Percentiles rank a stretch among this genome's conserved stretches.
These are phyloP conservation scores for Oryzias curvinotus DNA, from an alignment of 2,113 vertebrate species.

Conservation along the genomic window DNA sequence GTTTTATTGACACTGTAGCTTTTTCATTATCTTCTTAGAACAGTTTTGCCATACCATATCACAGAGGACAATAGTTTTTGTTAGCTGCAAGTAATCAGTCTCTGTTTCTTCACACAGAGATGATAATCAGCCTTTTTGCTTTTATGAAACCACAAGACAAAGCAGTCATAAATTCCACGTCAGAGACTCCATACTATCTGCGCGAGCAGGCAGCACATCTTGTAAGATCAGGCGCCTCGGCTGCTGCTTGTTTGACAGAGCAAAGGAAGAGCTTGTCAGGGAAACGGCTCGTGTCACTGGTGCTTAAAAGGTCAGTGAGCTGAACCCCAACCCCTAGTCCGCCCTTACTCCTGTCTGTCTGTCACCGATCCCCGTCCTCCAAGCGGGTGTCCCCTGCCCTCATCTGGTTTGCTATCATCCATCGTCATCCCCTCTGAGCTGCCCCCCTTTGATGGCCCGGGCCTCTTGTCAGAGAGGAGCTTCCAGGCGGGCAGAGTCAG, in stretches of 20 bases:
- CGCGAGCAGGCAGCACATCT: conserved; percentile 33
- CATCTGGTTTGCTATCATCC: conserved; percentile 42
- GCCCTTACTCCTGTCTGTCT: conserved; percentile 57
- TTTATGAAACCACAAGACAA: conserved; percentile 21
- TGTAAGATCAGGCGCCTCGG: conserved; percentile 47
- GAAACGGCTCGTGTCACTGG: conserved; percentile 70
- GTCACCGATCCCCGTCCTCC: conserved; percentile 49
- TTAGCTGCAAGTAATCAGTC: conserved; percentile 24
- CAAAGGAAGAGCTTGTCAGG: conserved; percentile 75
- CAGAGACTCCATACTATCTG: conserved; percentile 43
- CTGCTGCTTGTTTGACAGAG: conserved; percentile 59
- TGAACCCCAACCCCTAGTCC: conserved; percentile 53
- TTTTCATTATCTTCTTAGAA: conserved; percentile 16
- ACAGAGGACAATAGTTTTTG: conserved; percentile 15
- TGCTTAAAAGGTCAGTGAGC: conserved; percentile 70
- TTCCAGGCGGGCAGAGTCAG: conserved; percentile 66
- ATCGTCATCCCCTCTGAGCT: conserved; percentile 39
- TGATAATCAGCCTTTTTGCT: neutral
- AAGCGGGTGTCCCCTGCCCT: conserved; percentile 53
- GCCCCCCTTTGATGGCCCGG: conserved; percentile 67
- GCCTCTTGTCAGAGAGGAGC: conserved; percentile 57
- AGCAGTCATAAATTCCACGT: conserved; percentile 19
- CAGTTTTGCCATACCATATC: conserved; percentile 39
- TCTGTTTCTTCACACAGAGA: conserved; percentile 21
- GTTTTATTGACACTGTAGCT: conserved; percentile 30